A percentile compares a stretch with the other conserved stretches of the same genome.
phyloP scores from a whole-genome alignment of 2,113 vertebrate species.

The Trochalopteron elliotii region DNA sequence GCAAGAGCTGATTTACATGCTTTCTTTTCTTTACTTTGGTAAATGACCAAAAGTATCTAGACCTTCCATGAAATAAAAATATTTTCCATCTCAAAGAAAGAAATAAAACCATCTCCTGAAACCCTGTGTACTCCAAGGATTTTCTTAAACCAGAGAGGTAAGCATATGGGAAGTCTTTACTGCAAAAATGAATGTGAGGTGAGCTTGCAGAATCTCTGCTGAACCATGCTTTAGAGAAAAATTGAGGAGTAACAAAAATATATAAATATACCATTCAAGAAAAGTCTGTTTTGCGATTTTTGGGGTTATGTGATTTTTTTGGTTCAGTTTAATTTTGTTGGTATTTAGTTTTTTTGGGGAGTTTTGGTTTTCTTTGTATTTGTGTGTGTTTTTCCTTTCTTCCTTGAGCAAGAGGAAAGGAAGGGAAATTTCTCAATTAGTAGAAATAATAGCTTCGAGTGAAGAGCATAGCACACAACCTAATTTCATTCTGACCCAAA shows the following conservation, averaged over 20 bases:
- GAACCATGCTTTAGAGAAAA: neutral
- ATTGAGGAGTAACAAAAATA: neutral
- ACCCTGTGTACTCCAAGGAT: neutral
- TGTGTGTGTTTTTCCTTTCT: neutral
- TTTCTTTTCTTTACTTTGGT: neutral
- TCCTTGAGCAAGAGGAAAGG: neutral
- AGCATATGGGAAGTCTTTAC: neutral
- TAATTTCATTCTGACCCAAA: neutral
- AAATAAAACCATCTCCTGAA: neutral
- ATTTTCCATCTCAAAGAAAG: neutral
- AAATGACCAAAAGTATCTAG: neutral
- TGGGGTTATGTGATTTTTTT: neutral
- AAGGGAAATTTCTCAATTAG: neutral
- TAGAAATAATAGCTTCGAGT: neutral
- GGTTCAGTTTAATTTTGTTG: neutral
- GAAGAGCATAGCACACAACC: neutral
- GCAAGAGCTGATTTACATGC: fast-evolving
- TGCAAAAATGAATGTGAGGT: neutral
- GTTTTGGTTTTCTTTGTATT: neutral
- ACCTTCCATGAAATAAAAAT: neutral
- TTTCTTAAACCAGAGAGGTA: neutral
- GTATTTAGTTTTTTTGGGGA: neutral
- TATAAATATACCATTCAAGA: neutral
- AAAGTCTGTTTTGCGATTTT: fast-evolving
- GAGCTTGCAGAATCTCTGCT: neutral